Evolutionary conservation across 1,140 invertebrate species (phyloP).

Genomic region (Pogonomyrmex californicus): DNA sequence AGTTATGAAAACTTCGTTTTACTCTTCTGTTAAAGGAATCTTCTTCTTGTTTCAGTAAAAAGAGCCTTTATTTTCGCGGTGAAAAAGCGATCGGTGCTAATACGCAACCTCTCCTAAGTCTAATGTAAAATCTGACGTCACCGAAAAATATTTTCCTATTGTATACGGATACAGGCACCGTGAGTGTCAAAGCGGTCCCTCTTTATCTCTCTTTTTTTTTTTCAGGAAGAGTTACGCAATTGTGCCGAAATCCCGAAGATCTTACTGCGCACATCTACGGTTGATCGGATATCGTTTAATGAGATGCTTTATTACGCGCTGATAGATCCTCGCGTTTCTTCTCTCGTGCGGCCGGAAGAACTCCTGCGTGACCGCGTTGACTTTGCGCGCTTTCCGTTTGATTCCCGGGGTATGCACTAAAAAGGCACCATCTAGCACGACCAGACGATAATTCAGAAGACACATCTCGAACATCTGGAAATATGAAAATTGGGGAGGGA

Average conservation of each 20-base stretch:
- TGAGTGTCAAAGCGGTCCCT: not conserved
- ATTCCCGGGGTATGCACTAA: slow-evolving; percentile 93
- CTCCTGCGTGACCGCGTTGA: slow-evolving; percentile 68
- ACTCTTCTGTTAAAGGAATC: not conserved
- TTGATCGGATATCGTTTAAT: slow-evolving; percentile 88
- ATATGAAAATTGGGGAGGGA: slow-evolving; percentile 41
- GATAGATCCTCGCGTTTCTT: slow-evolving; percentile 89
- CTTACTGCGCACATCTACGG: slow-evolving; percentile 67
- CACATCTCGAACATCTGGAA: slow-evolving; percentile 94
- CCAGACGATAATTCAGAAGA: slow-evolving; percentile 91
- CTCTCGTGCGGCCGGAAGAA: slow-evolving; percentile 87
- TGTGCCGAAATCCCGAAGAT: not conserved
- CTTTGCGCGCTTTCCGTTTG: slow-evolving; percentile 86
- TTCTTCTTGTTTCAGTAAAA: not conserved
- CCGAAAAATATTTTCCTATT: slow-evolving; percentile 50
- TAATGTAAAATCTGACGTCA: slow-evolving; percentile 44
- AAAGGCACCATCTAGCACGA: slow-evolving; percentile 93
- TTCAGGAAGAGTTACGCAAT: not conserved
- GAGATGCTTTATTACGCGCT: slow-evolving; percentile 88
- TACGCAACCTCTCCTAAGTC: not conserved
- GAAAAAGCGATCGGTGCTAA: slow-evolving; percentile 18
- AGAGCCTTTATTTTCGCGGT: slow-evolving; percentile 31
- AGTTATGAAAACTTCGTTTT: not conserved
- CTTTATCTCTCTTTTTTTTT: not conserved
- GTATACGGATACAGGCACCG: slow-evolving; percentile 36